Evolutionary conservation across 2,888 invertebrate species (phyloP).

Genomic region (Axea sp.): DNA sequence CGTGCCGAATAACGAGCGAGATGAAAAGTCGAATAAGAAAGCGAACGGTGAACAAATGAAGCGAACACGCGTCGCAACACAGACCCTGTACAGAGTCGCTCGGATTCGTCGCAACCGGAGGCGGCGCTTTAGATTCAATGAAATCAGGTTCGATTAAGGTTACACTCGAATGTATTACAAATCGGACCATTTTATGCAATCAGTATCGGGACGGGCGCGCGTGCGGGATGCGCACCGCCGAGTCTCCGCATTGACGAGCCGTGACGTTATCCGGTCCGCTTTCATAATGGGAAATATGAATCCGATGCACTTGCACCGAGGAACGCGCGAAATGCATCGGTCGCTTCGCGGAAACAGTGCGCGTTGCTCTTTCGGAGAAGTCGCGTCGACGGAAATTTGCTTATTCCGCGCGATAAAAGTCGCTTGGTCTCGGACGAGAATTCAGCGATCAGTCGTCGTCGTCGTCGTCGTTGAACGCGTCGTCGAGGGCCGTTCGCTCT

Average conservation of each 20-base stretch:
- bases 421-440: slow-evolving; percentile 1
- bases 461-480: no score
- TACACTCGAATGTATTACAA: slow-evolving; percentile 1
- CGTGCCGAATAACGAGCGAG: no score
- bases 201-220: slow-evolving; percentile 5
- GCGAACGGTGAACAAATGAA: no score
- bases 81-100: no score
- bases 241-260: slow-evolving; percentile 16
- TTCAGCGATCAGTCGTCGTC: slow-evolving; percentile 1
- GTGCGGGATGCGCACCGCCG: slow-evolving; percentile 5
- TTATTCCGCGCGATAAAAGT: slow-evolving; percentile 11
- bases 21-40: no score
- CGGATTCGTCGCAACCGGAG: no score
- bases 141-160: slow-evolving; percentile 13
- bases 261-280: slow-evolving; percentile 36
- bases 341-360: slow-evolving; percentile 16
- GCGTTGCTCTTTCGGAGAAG: slow-evolving; percentile 16
- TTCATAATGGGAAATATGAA: slow-evolving; percentile 40
- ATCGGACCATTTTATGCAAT: slow-evolving; percentile 10
- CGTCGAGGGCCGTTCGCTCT: no score
- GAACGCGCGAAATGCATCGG: slow-evolving; percentile 25
- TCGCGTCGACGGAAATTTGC: slow-evolving; percentile 7
- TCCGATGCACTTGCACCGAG: slow-evolving; percentile 30
- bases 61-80: no score
- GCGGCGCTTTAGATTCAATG: not conserved